phyloP scores from a whole-genome alignment of 2,888 invertebrate species.

The Melikaiella ostensackeni region DNA sequence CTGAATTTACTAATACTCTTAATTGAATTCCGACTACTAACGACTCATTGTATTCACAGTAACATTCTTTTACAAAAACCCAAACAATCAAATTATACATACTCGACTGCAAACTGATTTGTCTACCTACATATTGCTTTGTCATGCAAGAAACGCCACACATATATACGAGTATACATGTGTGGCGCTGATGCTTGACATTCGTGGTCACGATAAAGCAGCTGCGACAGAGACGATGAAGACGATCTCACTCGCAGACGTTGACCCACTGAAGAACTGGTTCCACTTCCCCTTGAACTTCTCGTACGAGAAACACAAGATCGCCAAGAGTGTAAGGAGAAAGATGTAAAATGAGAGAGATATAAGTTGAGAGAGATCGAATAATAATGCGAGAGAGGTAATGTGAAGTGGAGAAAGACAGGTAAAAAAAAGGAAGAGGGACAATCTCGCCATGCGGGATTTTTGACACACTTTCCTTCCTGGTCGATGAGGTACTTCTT shows the following conservation, averaged over 20 bases:
- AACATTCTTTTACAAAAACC: not conserved
- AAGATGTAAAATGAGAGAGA: slow-evolving; percentile 38
- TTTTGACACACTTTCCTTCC: slow-evolving; percentile 76
- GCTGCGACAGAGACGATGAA: slow-evolving; percentile 50
- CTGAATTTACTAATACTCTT: not conserved
- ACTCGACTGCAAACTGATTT: not conserved
- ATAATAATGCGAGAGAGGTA: slow-evolving; percentile 32
- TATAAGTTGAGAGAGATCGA: slow-evolving; percentile 47
- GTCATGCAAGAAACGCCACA: not conserved
- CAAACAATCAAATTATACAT: slow-evolving; percentile 11
- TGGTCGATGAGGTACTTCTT: slow-evolving; percentile 63
- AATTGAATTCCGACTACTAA: not conserved
- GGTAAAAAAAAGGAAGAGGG: slow-evolving; percentile 43
- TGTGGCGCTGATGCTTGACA: slow-evolving; percentile 19
- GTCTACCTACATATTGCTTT: slow-evolving; percentile 12
- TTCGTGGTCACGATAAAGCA: slow-evolving; percentile 30
- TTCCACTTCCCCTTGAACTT: slow-evolving; percentile 73
- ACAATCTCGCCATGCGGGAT: slow-evolving; percentile 64
- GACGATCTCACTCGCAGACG: slow-evolving; percentile 66
- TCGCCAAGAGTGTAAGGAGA: slow-evolving; percentile 17
- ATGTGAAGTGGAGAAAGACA: slow-evolving; percentile 25
- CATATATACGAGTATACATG: too few species aligned
- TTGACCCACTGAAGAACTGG: slow-evolving; percentile 76
- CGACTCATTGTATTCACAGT: slow-evolving; percentile 10
- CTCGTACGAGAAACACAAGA: slow-evolving; percentile 46